Evolutionary conservation across 1,140 invertebrate species (phyloP).

Genomic region (Pemphigus obesinymphae): DNA sequence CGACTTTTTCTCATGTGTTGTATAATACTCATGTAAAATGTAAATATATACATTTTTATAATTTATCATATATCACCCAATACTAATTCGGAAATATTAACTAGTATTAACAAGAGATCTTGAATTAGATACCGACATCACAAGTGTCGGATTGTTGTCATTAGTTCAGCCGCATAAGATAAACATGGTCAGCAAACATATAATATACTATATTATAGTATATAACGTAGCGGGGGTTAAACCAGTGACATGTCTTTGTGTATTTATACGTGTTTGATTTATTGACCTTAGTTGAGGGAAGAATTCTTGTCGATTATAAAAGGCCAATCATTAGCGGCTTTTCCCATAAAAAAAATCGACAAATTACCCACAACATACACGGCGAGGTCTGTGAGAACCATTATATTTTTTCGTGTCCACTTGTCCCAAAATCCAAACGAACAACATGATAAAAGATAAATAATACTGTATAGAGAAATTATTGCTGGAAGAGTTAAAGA

Average conservation of each 20-base stretch:
- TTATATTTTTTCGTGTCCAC: conserved; percentile 30
- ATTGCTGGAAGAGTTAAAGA: conserved; percentile 24
- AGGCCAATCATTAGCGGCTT: conserved; percentile 36
- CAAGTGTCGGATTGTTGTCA: conserved; percentile 31
- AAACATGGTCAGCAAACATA: background rate
- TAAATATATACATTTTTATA: too few relatives aligned
- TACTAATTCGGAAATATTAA: background rate
- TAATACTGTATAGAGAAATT: background rate
- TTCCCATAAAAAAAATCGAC: conserved; percentile 28
- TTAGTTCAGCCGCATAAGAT: conserved; percentile 28
- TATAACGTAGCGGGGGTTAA: conserved; percentile 20
- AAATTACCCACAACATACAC: conserved; percentile 35
- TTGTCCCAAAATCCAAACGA: conserved; percentile 18
- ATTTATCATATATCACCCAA: background rate
- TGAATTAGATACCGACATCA: background rate
- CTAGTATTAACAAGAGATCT: background rate
- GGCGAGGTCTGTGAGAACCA: background rate
- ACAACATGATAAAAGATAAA: conserved; percentile 30
- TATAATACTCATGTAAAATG: too few relatives aligned
- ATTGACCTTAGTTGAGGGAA: conserved; percentile 14
- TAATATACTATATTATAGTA: background rate
- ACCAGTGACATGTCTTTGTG: background rate
- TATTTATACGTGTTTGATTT: conserved; percentile 16
- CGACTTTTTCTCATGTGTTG: too few relatives aligned
- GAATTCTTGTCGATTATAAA: conserved; percentile 31